These are phyloP conservation scores for Orchesella cincta DNA, from an alignment of 1,140 invertebrate species.

Conservation along the genomic window DNA sequence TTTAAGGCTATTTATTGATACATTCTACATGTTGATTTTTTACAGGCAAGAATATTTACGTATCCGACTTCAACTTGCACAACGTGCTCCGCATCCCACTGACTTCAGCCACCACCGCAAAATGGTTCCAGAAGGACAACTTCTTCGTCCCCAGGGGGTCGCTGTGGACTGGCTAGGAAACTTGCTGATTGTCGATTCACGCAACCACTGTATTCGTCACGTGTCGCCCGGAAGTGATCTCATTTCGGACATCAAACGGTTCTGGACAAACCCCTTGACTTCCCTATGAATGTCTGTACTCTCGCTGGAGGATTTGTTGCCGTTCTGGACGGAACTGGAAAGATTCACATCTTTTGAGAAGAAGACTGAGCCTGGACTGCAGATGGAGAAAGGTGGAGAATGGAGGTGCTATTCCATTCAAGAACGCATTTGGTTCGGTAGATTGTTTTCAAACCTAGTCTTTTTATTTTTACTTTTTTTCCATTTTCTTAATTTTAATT, in stretches of 20 bases:
- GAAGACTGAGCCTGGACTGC: too few relatives aligned
- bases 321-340: background rate
- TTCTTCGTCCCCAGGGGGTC: conserved; percentile 85
- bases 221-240: background rate
- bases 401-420: too few relatives aligned
- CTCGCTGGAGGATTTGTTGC: background rate
- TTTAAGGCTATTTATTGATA: background rate
- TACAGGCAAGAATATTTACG: conserved; percentile 67
- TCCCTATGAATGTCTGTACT: background rate
- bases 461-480: too few relatives aligned
- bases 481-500: too few relatives aligned
- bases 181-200: conserved; percentile 86
- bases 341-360: conserved; percentile 2
- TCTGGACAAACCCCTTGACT: background rate
- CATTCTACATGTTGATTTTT: conserved; percentile 32
- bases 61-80: conserved; percentile 95
- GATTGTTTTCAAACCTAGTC: too few relatives aligned
- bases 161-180: conserved; percentile 82
- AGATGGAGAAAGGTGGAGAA: too few relatives aligned
- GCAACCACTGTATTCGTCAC: conserved; percentile 77
- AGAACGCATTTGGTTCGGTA: too few relatives aligned
- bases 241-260: conserved; percentile 23
- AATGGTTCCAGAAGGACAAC: conserved; percentile 51
- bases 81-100: conserved; percentile 74
- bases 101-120: background rate